Percentiles rank a stretch among this genome's conserved stretches.
phyloP scores from a whole-genome alignment of 2,888 invertebrate species.

The Tinea pellionella region DNA sequence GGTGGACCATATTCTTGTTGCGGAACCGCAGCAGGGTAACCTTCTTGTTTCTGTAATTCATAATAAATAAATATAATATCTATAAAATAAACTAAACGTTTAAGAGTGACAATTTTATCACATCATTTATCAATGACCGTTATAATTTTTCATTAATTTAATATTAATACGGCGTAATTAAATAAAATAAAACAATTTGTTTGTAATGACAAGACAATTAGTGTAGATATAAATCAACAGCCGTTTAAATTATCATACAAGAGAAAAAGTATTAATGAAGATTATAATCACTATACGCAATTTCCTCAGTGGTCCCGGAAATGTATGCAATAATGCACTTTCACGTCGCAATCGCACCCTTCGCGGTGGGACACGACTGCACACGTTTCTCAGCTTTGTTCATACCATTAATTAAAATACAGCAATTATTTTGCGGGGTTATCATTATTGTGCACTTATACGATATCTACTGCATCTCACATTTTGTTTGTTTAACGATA shows the following conservation, averaged over 20 bases:
- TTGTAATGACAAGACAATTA: background rate
- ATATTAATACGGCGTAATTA: no score
- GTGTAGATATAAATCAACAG: background rate
- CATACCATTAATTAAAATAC: background rate
- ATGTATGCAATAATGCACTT: conserved; percentile 1
- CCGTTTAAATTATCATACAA: background rate
- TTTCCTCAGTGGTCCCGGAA: conserved; percentile 10
- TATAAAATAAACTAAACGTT: no score
- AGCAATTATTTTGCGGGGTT: no score
- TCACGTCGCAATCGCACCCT: conserved; percentile 11
- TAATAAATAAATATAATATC: background rate
- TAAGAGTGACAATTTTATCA: no score
- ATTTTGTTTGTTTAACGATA: background rate
- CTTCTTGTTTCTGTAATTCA: conserved; percentile 67
- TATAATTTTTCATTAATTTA: no score
- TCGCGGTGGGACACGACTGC: background rate
- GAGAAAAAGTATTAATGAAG: background rate
- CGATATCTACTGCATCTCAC: background rate
- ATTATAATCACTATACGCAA: background rate
- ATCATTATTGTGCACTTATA: no score
- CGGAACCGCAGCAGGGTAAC: conserved; percentile 60
- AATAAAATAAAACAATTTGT: no score
- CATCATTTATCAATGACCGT: background rate
- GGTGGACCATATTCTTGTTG: conserved; percentile 60
- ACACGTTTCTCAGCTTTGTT: background rate